Conservation (phyloP, 2,888 invertebrate genomes). For the Chromoteleia sp. region DNA sequence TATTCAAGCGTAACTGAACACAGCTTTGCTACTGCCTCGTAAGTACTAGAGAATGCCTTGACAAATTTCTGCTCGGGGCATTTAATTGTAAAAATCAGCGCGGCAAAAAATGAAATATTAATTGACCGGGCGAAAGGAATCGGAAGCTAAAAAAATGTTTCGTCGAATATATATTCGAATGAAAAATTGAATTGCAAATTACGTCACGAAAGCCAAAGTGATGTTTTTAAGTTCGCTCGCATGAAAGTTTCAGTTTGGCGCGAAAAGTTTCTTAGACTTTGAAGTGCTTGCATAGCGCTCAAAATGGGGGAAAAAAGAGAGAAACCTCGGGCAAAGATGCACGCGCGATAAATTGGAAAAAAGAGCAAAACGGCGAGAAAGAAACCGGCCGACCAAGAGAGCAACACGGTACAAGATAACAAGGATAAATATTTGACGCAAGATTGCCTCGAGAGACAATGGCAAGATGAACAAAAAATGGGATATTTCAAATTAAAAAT, state of each 20-base stretch:
- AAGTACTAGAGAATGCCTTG: too few species aligned
- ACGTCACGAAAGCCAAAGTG: constrained; percentile 19
- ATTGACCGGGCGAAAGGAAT: too few species aligned
- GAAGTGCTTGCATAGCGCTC: constrained; percentile 24
- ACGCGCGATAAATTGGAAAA: constrained; percentile 27
- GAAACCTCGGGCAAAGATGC: constrained; percentile 34
- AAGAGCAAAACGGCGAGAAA: constrained; percentile 5
- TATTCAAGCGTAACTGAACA: too few species aligned
- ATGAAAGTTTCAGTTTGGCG: constrained; percentile 29
- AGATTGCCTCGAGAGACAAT: constrained; percentile 34
- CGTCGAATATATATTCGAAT: constrained; percentile 9
- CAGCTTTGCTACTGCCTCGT: too few species aligned
- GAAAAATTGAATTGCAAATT: constrained; percentile 23
- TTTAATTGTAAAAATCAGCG: too few species aligned
- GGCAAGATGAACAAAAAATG: constrained; percentile 18
- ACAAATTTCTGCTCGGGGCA: too few species aligned
- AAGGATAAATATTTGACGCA: constrained; percentile 41
- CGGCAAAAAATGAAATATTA: too few species aligned
- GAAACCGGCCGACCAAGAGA: not conserved
- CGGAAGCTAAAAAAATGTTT: too few species aligned
- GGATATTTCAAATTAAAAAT: constrained; percentile 15
- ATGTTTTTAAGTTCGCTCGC: constrained; percentile 28
- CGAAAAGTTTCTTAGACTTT: constrained; percentile 23
- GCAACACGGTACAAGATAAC: constrained; percentile 16
- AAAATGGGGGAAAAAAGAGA: constrained; percentile 32